Evolutionary conservation across 1,140 invertebrate species (phyloP), one percentile per base, ranked within the genome.

Genomic region (Lepidurus packardi): DNA sequence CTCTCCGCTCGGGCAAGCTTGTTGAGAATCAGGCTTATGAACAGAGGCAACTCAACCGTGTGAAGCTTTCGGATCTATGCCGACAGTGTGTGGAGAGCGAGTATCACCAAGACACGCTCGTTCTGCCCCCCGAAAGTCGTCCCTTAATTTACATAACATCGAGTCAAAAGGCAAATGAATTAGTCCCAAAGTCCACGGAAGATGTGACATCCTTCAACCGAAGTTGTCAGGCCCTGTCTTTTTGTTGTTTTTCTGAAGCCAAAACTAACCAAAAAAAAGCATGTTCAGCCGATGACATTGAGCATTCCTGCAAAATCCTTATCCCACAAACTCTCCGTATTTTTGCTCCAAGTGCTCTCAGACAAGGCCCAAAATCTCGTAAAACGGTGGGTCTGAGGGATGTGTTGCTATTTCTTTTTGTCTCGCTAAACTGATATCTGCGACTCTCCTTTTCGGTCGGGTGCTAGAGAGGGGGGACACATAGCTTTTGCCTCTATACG

Each of bases 401-500:
- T 65, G 53, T 65, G 53, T 21, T 65, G 16, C 21, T 65, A n/a
- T 65, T 21, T 21, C 53, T 65, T 65, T 65, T 65, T 16, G 53
- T 65, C 53, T 65, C 45, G 45, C 53, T 65, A 65, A 65, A 65
- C 53, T 65, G 53, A 21, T 65, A 65, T 65, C 53, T 65, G 53
- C 53, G 53, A 13, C 16, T n/a, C 53, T 1, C 53, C 6, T 9
- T 65, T 21, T 7, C 9, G 16, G 10, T 10, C 45, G 10, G 45
- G 10, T 11, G 45, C 53, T 5, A 65, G 53, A 65, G 53, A 21
- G 13, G 53, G 53, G 53, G 53, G 53, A 16, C 9, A 65, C 53
- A 65, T 65, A 16, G 53, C 53, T 65, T 65, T 65, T 65, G 53
- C 53, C 53, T 65, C 53, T 65, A 65, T 65, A 65, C n/a, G 53